Base-by-base conservation (phyloP, 53 echinoderm and acorn worm genomes). In the Paracentrotus lividus region DNA sequence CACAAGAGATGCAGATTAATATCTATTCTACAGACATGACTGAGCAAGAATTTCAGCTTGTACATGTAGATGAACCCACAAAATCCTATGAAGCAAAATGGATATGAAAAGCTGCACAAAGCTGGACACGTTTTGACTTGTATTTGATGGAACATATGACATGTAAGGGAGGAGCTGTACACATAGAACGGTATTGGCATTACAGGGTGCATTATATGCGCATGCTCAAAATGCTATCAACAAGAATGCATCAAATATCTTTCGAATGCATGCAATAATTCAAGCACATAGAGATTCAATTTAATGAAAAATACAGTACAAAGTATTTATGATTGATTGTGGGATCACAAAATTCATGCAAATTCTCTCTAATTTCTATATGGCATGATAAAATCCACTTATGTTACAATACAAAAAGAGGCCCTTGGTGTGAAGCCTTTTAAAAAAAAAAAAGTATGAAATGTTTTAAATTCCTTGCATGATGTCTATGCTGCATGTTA, bases 151-250 rank as follows among this genome's bases (percentile, higher is more conserved):
- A 81, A 81, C 45, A 45, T 81, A 76, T 76, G 76, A 47, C 44
- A 49, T 81, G 81, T 81, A 81, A 10, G 44, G 81, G 47, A 81
- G 36, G 40, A 44, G 42, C 76, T 76, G 76, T 42, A 81, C 27
- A n/a, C 6, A 26, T 45, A 81, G 81, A n/a, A 13, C 45, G 45
- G 18, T 10, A 8, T 81, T 10, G 8, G 44, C n/a, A 24, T 0
- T n/a, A n/a, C 44, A 47, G 81, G 47, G 26, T 45, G 81, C 45
- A 81, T 47, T n/a, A 81, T 45, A 81, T 81, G 81, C 81, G 44
- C 81, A 81, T 81, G 81, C 81, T 81, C 40, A 45, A 47, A 81
- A 81, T 81, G 81, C 81, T 45, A n/a, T n/a, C 24, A n/a, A 21
- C 3, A 44, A 44, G 27, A 47, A 81, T 81, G 81, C 81, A 81